Evolutionary conservation across 2,797 vertebrate genomes (phyloP).

Genomic region (Megalops cyprinoides): DNA sequence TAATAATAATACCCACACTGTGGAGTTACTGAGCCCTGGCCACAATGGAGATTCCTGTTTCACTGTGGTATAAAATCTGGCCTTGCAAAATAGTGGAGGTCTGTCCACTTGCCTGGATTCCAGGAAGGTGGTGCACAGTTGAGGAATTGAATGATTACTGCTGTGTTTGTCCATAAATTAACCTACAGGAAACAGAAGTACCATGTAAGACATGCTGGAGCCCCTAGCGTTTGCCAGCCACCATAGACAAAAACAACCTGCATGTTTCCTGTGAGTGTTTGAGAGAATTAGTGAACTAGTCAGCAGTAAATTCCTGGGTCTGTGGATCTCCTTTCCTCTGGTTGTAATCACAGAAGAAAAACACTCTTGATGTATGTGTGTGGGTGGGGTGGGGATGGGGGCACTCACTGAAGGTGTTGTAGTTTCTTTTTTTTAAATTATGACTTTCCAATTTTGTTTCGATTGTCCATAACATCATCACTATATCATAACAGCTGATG

Average conservation of each 20-base stretch:
- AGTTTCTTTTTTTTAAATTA: too few species aligned
- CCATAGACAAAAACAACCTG: slow-evolving; percentile 52
- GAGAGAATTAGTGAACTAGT: slow-evolving; percentile 62
- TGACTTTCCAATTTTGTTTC: too few species aligned
- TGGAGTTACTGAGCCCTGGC: too few species aligned
- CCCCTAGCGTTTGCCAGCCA: slow-evolving; percentile 41
- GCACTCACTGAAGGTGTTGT: not conserved
- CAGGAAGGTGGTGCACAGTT: slow-evolving; percentile 29
- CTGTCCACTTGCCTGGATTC: slow-evolving; percentile 22
- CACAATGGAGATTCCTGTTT: slow-evolving; percentile 11
- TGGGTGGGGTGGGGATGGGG: slow-evolving; percentile 32
- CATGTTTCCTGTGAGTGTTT: slow-evolving; percentile 47
- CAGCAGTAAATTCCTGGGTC: slow-evolving; percentile 60
- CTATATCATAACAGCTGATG: not conserved
- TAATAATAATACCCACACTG: too few species aligned
- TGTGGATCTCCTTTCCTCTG: slow-evolving; percentile 56
- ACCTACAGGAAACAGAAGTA: slow-evolving; percentile 35
- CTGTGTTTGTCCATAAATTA: slow-evolving; percentile 52
- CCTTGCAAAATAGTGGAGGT: slow-evolving; percentile 28
- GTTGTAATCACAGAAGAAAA: slow-evolving; percentile 58
- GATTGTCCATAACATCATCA: not conserved
- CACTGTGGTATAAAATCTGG: slow-evolving; percentile 24
- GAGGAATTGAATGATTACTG: slow-evolving; percentile 35
- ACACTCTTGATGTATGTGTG: slow-evolving; percentile 22
- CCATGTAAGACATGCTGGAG: slow-evolving; percentile 32